Conservation (phyloP, 2,888 invertebrate genomes). For the Sinhomidia bicolor region DNA sequence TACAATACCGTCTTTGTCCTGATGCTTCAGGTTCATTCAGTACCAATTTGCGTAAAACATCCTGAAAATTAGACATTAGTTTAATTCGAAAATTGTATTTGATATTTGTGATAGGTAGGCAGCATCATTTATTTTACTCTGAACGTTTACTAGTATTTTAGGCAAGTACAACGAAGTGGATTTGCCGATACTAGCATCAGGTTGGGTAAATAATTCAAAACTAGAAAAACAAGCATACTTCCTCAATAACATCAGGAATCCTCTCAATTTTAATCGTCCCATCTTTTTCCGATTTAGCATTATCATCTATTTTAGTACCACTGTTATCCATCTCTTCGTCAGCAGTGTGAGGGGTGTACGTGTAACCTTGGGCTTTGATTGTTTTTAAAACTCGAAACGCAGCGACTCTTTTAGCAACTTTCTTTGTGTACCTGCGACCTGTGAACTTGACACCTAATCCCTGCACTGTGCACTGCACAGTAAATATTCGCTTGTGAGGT, state of each 20-base stretch:
- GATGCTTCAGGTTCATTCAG: too few relatives aligned
- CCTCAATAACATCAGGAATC: too few relatives aligned
- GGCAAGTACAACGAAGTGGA: too few relatives aligned
- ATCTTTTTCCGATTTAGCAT: not conserved
- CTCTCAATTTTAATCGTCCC: too few relatives aligned
- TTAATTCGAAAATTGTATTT: not conserved
- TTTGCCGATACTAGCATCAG: too few relatives aligned
- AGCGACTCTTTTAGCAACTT: slow-evolving; percentile 50
- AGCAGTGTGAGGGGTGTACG: not conserved
- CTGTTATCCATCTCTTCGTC: too few relatives aligned
- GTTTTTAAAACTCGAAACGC: slow-evolving; percentile 36
- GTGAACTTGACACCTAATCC: not conserved
- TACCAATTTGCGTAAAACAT: too few relatives aligned
- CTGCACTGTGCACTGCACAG: not conserved
- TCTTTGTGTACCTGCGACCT: slow-evolving; percentile 35
- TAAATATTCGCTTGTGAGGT: slow-evolving; percentile 68
- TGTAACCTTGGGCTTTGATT: slow-evolving; percentile 14
- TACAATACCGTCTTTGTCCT: slow-evolving; percentile 1
- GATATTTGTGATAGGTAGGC: too few relatives aligned
- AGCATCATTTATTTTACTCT: too few relatives aligned
- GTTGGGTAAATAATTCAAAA: too few relatives aligned
- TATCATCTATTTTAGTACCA: not conserved
- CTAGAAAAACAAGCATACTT: too few relatives aligned
- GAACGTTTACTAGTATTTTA: too few relatives aligned
- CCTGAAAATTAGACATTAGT: not conserved